phyloP scores from a whole-genome alignment of 2,888 invertebrate genomes.

The Amphipyra berbera region DNA sequence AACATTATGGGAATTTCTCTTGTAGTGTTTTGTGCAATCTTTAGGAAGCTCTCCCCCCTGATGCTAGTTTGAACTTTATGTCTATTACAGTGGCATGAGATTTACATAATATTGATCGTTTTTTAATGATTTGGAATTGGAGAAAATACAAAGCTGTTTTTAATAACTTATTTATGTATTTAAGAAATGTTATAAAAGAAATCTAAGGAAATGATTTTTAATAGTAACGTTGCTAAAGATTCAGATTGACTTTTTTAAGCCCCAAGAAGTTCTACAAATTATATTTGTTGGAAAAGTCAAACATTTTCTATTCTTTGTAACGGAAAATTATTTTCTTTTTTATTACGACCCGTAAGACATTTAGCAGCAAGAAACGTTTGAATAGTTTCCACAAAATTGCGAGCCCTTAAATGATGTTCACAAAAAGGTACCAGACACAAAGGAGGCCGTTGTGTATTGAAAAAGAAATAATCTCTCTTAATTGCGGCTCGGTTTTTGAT shows the following conservation, averaged over 20 bases:
- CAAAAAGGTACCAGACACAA: slow-evolving; percentile 64
- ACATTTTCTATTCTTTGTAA: slow-evolving; percentile 27
- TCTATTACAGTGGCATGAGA: not conserved
- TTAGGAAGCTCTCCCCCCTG: not conserved
- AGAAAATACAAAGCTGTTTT: too few relatives aligned
- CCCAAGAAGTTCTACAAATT: slow-evolving; percentile 2
- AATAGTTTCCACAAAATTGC: slow-evolving; percentile 59
- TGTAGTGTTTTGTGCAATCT: slow-evolving; percentile 19
- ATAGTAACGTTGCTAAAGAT: slow-evolving; percentile 4
- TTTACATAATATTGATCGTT: not conserved
- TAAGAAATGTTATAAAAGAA: too few relatives aligned
- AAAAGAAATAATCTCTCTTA: slow-evolving; percentile 79
- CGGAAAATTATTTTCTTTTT: slow-evolving; percentile 36
- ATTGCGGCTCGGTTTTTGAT: slow-evolving; percentile 81
- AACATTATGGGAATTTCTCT: slow-evolving; percentile 33
- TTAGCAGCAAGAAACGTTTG: slow-evolving; percentile 36
- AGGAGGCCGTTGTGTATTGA: slow-evolving; percentile 64
- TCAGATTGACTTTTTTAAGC: slow-evolving; percentile 16
- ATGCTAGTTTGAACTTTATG: not conserved
- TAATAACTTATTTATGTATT: too few relatives aligned
- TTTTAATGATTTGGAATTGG: too few relatives aligned
- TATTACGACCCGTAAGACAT: slow-evolving; percentile 24
- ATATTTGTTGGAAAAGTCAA: not conserved
- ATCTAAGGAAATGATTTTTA: too few relatives aligned
- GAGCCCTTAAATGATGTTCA: slow-evolving; percentile 54